Evolutionary conservation across 1,140 invertebrate genomes (phyloP), one percentile per base, ranked within the genome.

Genomic region (Hylaeus anthracinus): DNA sequence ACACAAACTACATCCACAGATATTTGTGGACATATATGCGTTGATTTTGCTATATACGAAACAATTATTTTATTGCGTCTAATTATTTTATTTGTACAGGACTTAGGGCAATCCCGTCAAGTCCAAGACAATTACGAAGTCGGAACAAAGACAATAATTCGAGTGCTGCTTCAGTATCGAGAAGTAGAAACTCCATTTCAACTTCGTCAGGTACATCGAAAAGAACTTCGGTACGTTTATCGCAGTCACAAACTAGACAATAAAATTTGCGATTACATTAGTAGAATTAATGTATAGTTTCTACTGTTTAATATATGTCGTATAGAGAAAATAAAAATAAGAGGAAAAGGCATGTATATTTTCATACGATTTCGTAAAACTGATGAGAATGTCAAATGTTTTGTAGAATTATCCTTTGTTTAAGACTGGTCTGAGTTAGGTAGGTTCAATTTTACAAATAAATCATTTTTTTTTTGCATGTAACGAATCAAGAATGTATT

Each of bases 221-320:
- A 8, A 77, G 55, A 15, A 67, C 10, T 53, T 86, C 84, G 2
- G 6, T 53, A 41, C 79, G 83, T 61, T 75, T 79, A 37, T 82
- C 69, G 39, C 45, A 56, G 15, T 78, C 5, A 43, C 60, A n/a
- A 41, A 15, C 26, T 72, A 71, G 69, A 63, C 14, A 26, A 64
- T 75, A 58, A 56, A 72, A 70, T n/a, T 39, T 48, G 1, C 43
- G 39, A n/a, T 41, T 12, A 3, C 55, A 48, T 51, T n/a, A 70
- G 9, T 67, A 41, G 14, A 41, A 9, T 1, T 70, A 67, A 48
- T 63, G 53, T 14, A 39, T 48, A 2, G 2, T 51, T 51, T 67
- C 9, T 65, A 65, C 15, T 75, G n/a, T 43, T 26, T 53, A 10
- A 26, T 73, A 39, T 14, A 58, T 58, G 61, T 5, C 4, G 37